Percentiles rank a stretch among this genome's conserved stretches.
Conservation (phyloP, 1,140 invertebrate genomes). For the Trialeurodes vaporariorum region DNA sequence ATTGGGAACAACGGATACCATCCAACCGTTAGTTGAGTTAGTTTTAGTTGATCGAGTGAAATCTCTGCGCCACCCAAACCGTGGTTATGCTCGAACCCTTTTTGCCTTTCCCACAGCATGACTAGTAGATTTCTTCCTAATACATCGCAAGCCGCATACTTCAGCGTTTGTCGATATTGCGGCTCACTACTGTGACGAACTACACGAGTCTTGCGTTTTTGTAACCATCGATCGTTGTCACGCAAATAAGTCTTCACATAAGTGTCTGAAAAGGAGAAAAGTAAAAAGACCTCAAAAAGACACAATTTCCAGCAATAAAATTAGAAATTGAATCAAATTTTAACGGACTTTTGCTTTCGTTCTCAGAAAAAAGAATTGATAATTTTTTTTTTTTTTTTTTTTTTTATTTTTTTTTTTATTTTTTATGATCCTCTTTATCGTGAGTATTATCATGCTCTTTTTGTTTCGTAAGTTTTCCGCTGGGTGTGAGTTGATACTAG, state of each 20-base stretch:
- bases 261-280: no score
- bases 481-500: no score
- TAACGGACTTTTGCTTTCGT: no score
- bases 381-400: no score
- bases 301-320: no score
- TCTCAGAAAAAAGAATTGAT: no score
- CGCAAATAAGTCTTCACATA: constrained; percentile 90
- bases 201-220: constrained; percentile 81
- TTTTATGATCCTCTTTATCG: no score
- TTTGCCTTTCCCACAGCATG: constrained; percentile 79
- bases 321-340: no score
- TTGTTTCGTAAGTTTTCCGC: no score
- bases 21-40: constrained; percentile 61
- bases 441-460: no score
- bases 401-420: no score
- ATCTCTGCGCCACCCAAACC: constrained; percentile 77
- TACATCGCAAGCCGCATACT: constrained; percentile 72
- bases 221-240: constrained; percentile 71
- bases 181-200: constrained; percentile 66
- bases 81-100: constrained; percentile 75
- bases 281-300: no score
- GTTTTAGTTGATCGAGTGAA: constrained; percentile 60
- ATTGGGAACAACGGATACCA: constrained; percentile 86
- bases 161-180: constrained; percentile 74
- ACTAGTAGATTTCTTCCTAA: constrained; percentile 73